Percentiles rank a stretch among this genome's conserved stretches.
Evolutionary conservation across 2,888 invertebrate species (phyloP).

Genomic region (Ophraella communa): DNA sequence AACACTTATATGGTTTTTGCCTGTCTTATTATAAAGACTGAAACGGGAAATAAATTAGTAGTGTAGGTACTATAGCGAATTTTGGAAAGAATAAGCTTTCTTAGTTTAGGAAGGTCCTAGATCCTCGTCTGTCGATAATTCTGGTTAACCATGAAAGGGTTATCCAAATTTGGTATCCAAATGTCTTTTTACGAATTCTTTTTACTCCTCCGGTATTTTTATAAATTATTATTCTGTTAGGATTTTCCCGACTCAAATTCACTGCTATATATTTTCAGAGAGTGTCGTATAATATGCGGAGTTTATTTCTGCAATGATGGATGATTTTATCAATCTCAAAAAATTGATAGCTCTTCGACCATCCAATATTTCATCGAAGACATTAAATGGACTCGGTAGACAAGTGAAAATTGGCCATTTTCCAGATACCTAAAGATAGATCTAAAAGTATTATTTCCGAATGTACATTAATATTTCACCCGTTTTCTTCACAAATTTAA

Average conservation of each 20-base stretch:
- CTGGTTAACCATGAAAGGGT: too few relatives aligned
- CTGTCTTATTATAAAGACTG: too few relatives aligned
- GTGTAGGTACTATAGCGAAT: too few relatives aligned
- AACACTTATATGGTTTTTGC: too few relatives aligned
- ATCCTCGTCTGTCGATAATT: too few relatives aligned
- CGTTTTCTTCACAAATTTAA: background rate
- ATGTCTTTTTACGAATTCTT: too few relatives aligned
- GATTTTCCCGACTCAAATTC: background rate
- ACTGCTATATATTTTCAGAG: background rate
- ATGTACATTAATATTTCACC: background rate
- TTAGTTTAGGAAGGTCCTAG: too few relatives aligned
- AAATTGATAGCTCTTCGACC: slow-evolving; percentile 44
- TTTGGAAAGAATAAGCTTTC: too few relatives aligned
- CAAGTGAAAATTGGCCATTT: slow-evolving; percentile 18
- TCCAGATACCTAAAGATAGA: slow-evolving; percentile 4
- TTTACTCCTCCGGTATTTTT: too few relatives aligned
- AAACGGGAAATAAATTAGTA: too few relatives aligned
- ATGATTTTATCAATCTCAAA: slow-evolving; percentile 44
- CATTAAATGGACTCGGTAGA: slow-evolving; percentile 21
- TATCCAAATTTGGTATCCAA: too few relatives aligned
- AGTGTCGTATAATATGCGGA: slow-evolving; percentile 23
- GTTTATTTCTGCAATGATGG: slow-evolving; percentile 43
- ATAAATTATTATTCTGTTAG: too few relatives aligned
- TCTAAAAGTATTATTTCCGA: slow-evolving; percentile 10
- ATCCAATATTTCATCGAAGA: slow-evolving; percentile 40